Conservation (phyloP, 1,140 invertebrate genomes). For the Lycorma delicatula region DNA sequence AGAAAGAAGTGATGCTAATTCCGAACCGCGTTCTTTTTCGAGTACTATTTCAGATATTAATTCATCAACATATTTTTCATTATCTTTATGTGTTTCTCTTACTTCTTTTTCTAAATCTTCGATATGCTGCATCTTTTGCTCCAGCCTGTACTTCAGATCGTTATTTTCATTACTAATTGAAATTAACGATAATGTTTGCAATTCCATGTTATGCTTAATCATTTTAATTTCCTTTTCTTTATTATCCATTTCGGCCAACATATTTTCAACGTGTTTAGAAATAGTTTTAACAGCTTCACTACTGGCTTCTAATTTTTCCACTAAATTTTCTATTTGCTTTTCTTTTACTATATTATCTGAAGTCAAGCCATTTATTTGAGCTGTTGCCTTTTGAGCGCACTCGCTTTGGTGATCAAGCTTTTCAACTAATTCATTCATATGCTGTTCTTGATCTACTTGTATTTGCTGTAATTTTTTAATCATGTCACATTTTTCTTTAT, state of each 20-base stretch:
- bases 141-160: constrained; percentile 15
- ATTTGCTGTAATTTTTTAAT: constrained; percentile 6
- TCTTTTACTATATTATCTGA: constrained; percentile 8
- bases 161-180: constrained; percentile 20
- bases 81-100: constrained; percentile 2
- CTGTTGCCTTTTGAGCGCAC: constrained; percentile 10
- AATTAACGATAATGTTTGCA: constrained; percentile 14
- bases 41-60: constrained; percentile 22
- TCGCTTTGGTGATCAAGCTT: constrained; percentile 13
- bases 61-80: constrained; percentile 22
- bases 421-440: constrained; percentile 7
- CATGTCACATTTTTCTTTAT: constrained; percentile 7
- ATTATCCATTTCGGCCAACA: constrained; percentile 14
- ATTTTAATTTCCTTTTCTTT: constrained; percentile 12
- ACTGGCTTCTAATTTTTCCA: constrained; percentile 13
- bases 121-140: not conserved
- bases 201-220: constrained; percentile 14
- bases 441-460: constrained; percentile 3
- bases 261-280: constrained; percentile 14
- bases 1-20: constrained; percentile 8
- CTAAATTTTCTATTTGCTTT: constrained; percentile 5
- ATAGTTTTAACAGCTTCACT: constrained; percentile 13
- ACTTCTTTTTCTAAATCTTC: constrained; percentile 19
- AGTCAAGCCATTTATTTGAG: constrained; percentile 6
- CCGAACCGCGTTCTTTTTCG: constrained; percentile 21